Base-by-base conservation (phyloP, 2,888 invertebrate genomes). In the Drosophila barbarae region DNA sequence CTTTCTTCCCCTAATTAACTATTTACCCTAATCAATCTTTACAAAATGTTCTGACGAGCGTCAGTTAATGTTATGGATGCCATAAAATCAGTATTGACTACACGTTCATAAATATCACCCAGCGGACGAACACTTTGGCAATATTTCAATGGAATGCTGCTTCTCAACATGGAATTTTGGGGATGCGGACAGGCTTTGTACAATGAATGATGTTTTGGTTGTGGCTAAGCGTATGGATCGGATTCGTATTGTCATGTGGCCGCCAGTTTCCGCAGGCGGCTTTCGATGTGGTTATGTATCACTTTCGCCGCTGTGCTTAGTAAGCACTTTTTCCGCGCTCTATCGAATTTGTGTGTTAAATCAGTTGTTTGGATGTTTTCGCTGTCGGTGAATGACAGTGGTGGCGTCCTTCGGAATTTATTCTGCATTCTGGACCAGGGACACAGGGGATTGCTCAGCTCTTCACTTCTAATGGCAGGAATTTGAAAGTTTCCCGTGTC, bases 71-170 rank as follows among this genome's bases (percentile, higher is more conserved):
- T 53, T 69, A 68, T 68, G 59, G 67, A 68, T 68, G 59, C 59
- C 67, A 53, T 68, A 68, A 68, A 53, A 69, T 46, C 46, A 13
- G 46, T 30, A 46, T 50, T 66, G 44, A 66, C 57, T 57, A 42
- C 47, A 42, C 49, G 34, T 42, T 56, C 46, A 58, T 39, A 59
- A 51, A 35, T 66, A 72, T 72, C 72, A 74, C 55, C 72, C 63
- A 60, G 53, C 49, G 38, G 61, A 26, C n/a, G 28, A 46, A 28
- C 28, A 18, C 46, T 18, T 30, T 58, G 47, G 32, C 57, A 35
- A 41, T 59, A 46, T 57, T 72, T 71, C 54, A 52, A 58, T 78
- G 79, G 84, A 80, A 80, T 80, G 79, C 50, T 70, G 79, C 53
- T 70, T 69, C 32, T 57, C 42, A 52, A 46, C 18, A 65, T 71